Evolutionary conservation across 2,888 invertebrate genomes (phyloP).

Genomic region (Drosophila neotestacea): DNA sequence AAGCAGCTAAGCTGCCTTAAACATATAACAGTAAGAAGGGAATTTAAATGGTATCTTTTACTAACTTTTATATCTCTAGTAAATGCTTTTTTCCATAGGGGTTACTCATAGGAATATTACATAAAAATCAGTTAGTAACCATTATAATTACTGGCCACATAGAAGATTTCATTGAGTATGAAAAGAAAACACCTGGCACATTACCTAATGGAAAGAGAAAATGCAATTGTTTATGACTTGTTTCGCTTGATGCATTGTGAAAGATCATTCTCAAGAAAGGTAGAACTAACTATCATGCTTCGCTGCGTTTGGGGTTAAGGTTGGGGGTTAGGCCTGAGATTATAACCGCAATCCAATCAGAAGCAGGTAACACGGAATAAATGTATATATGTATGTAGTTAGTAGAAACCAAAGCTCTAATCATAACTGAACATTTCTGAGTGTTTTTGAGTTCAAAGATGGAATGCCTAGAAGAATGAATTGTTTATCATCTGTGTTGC

Average conservation of each 20-base stretch:
- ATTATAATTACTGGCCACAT: not conserved
- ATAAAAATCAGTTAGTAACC: not conserved
- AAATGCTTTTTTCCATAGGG: not conserved
- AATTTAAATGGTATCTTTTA: not conserved
- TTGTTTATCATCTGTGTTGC: constrained; percentile 32
- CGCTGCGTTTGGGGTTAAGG: constrained; percentile 51
- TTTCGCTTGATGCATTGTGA: constrained; percentile 30
- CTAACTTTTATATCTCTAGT: too few relatives aligned
- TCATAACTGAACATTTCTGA: too few relatives aligned
- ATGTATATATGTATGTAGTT: not conserved
- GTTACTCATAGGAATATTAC: not conserved
- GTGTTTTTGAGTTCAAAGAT: not conserved
- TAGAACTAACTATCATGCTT: constrained; percentile 23
- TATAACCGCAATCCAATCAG: constrained; percentile 51
- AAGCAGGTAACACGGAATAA: constrained; percentile 4
- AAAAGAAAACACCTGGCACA: constrained; percentile 34
- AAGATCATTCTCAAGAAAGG: constrained; percentile 5
- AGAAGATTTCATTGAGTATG: not conserved
- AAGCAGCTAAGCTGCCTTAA: not conserved
- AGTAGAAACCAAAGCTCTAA: not conserved
- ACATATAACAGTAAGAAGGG: not conserved
- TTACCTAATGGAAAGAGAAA: constrained; percentile 18
- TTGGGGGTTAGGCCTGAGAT: constrained; percentile 23
- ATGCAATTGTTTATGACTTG: constrained; percentile 31
- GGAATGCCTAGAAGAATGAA: not conserved